phyloP scores from a whole-genome alignment of 2,888 invertebrate genomes.

The Rotaria magnacalcarata region DNA sequence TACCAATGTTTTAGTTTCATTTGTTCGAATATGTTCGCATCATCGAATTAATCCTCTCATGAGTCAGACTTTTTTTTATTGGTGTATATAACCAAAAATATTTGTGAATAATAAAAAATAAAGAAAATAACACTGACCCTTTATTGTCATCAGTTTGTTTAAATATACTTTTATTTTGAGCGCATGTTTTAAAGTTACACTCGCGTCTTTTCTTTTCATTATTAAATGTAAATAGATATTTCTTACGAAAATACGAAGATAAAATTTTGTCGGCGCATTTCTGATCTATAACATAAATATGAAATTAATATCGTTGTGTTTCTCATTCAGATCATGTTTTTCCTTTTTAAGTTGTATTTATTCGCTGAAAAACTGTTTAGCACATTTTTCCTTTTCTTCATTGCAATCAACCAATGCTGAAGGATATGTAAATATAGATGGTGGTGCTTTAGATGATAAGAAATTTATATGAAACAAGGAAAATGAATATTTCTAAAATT shows the following conservation, averaged over 20 bases:
- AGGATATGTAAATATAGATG: not conserved
- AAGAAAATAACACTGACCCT: no score
- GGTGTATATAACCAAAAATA: slow-evolving; percentile 69
- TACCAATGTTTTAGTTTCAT: slow-evolving; percentile 76
- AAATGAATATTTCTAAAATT: not conserved
- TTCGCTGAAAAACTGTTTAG: slow-evolving; percentile 72
- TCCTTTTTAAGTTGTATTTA: slow-evolving; percentile 39
- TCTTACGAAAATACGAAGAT: no score
- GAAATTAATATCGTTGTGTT: slow-evolving; percentile 64
- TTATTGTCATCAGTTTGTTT: no score
- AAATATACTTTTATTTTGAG: no score
- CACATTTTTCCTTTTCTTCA: slow-evolving; percentile 74
- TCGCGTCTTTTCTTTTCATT: no score
- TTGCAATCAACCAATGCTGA: not conserved
- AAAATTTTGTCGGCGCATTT: no score
- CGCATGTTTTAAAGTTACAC: no score
- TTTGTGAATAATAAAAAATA: no score
- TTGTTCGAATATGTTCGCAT: slow-evolving; percentile 72
- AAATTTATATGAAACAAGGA: not conserved
- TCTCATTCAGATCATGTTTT: slow-evolving; percentile 61
- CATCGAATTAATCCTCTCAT: slow-evolving; percentile 85
- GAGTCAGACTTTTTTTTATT: slow-evolving; percentile 74
- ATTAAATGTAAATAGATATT: no score
- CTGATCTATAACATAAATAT: slow-evolving; percentile 46
- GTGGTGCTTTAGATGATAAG: not conserved